These are phyloP conservation scores for Bombus fervidus DNA, from an alignment of 1,140 invertebrate genomes.

Conservation along the genomic window DNA sequence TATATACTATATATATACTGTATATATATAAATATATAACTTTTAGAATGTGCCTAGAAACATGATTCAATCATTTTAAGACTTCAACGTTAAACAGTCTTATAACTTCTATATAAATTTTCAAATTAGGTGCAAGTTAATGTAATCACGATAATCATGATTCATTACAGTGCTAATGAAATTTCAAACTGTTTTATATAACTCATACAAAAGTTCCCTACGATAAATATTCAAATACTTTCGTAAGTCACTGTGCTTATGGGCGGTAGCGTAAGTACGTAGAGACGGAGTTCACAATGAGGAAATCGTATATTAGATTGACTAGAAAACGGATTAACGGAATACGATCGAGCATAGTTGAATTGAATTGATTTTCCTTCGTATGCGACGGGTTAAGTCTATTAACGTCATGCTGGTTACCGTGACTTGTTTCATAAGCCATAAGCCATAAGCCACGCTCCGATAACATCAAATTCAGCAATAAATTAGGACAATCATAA, in stretches of 20 bases:
- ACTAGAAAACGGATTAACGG: background rate
- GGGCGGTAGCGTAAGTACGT: background rate
- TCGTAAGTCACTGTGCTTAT: background rate
- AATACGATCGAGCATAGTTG: background rate
- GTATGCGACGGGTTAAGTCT: constrained; percentile 23
- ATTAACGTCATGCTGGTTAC: constrained; percentile 20
- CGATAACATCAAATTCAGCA: constrained; percentile 41
- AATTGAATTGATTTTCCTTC: constrained; percentile 33
- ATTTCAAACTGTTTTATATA: background rate
- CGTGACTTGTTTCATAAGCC: constrained; percentile 33
- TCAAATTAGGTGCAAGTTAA: no score
- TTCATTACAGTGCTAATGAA: no score
- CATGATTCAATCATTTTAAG: background rate
- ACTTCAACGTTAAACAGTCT: no score
- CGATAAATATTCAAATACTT: background rate
- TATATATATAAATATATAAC: no score
- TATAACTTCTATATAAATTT: no score
- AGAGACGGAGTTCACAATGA: background rate
- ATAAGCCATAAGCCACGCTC: constrained; percentile 39
- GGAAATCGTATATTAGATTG: constrained; percentile 25
- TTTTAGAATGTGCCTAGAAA: no score
- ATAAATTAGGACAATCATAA: constrained; percentile 40
- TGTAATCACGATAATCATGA: no score
- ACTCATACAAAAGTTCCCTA: background rate
- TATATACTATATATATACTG: no score